These are phyloP conservation scores for Drepana falcataria DNA, from an alignment of 2,888 invertebrate genomes.

Conservation along the genomic window DNA sequence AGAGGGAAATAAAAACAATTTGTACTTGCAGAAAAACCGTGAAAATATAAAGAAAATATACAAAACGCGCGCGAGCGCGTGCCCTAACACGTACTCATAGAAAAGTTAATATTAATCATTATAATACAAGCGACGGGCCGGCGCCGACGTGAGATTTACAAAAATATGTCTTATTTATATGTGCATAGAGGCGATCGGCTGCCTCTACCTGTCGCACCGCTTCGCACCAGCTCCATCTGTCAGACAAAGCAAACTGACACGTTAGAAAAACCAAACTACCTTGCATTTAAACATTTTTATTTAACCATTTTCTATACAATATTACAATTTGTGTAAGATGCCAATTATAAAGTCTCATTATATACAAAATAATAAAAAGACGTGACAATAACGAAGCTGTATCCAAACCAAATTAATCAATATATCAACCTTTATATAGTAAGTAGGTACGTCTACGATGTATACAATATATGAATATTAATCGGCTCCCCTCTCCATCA, in stretches of 20 bases:
- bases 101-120: slow-evolving; percentile 41
- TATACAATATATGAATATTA: too few relatives aligned
- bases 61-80: slow-evolving; percentile 38
- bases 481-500: too few relatives aligned
- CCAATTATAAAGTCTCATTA: too few relatives aligned
- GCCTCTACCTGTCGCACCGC: slow-evolving; percentile 61
- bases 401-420: too few relatives aligned
- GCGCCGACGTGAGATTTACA: slow-evolving; percentile 59
- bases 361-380: too few relatives aligned
- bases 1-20: slow-evolving; percentile 78
- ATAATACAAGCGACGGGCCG: slow-evolving; percentile 47
- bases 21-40: slow-evolving; percentile 78
- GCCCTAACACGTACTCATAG: slow-evolving; percentile 37
- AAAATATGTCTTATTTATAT: slow-evolving; percentile 44
- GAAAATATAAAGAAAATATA: slow-evolving; percentile 64
- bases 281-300: slow-evolving; percentile 5
- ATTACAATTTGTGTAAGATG: neutral
- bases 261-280: slow-evolving; percentile 13
- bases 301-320: neutral
- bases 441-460: too few relatives aligned
- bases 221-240: slow-evolving; percentile 42
- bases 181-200: slow-evolving; percentile 14
- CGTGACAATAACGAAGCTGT: too few relatives aligned
- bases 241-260: slow-evolving; percentile 28
- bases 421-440: too few relatives aligned